A percentile compares a stretch with the other conserved stretches of the same genome.
Evolutionary conservation across 2,113 vertebrate species (phyloP).

Genomic region (Ameiurus melas): DNA sequence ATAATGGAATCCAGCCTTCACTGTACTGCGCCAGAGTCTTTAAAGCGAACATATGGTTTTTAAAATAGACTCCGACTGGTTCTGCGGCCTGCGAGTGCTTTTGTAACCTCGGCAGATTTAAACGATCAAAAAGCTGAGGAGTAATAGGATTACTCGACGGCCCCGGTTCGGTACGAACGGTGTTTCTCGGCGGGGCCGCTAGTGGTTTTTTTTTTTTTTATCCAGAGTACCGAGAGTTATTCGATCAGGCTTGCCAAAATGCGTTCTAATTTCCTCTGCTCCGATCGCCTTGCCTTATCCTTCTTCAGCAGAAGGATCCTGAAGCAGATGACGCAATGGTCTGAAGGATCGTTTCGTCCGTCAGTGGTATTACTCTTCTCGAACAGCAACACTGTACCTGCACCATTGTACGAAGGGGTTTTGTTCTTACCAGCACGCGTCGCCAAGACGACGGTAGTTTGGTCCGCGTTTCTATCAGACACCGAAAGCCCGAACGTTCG

Average conservation of each 20-base stretch:
- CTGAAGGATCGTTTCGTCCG: slow-evolving; percentile 14
- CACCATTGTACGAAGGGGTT: not conserved
- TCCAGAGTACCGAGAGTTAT: slow-evolving; percentile 45
- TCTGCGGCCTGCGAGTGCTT: slow-evolving; percentile 12
- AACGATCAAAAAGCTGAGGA: slow-evolving; percentile 36
- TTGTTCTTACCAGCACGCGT: not conserved
- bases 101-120: slow-evolving; percentile 39
- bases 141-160: slow-evolving; percentile 48
- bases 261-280: slow-evolving; percentile 44
- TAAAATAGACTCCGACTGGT: slow-evolving; percentile 51
- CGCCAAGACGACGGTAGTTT: not conserved
- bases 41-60: slow-evolving; percentile 51
- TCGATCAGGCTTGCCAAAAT: slow-evolving; percentile 46
- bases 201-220: too few species aligned
- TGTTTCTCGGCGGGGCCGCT: slow-evolving; percentile 52
- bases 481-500: slow-evolving; percentile 6
- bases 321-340: slow-evolving; percentile 40
- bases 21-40: slow-evolving; percentile 50
- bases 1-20: slow-evolving; percentile 56
- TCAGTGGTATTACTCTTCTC: not conserved
- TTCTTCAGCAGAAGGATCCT: slow-evolving; percentile 52
- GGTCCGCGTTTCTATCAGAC: not conserved
- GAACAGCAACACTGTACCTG: not conserved
- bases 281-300: slow-evolving; percentile 52
- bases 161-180: slow-evolving; percentile 37